A percentile compares a stretch with the other conserved stretches of the same genome.
These are phyloP conservation scores for Hedychridium roseum DNA, from an alignment of 2,888 invertebrate species.

Conservation along the genomic window DNA sequence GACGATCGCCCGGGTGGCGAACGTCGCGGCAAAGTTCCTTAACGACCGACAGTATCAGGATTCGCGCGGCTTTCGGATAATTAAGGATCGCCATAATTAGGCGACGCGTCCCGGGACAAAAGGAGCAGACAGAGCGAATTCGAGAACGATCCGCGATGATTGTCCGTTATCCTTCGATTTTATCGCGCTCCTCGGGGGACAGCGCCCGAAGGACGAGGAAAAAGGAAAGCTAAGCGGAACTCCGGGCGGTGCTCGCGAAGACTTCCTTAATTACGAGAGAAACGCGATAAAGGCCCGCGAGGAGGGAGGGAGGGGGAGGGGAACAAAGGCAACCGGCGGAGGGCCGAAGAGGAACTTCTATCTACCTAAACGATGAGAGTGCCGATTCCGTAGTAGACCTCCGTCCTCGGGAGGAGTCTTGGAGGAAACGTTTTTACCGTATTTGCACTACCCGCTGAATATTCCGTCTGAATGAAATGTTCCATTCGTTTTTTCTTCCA, in stretches of 20 bases:
- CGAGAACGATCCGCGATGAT: constrained; percentile 14
- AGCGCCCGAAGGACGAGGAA: constrained; percentile 18
- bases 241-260: constrained; percentile 8
- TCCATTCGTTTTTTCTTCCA: no score
- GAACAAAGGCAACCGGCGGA: no score
- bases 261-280: constrained; percentile 40
- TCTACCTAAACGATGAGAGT: constrained; percentile 29
- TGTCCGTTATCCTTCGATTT: constrained; percentile 16
- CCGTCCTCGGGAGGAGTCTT: constrained; percentile 18
- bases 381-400: no score
- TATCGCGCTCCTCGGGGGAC: constrained; percentile 3
- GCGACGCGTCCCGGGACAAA: background rate
- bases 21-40: no score
- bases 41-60: no score
- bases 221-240: constrained; percentile 20
- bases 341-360: no score
- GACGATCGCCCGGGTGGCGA: no score
- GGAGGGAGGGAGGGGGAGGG: constrained; percentile 13
- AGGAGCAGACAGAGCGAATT: constrained; percentile 4
- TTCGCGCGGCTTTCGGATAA: no score
- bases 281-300: constrained; percentile 27
- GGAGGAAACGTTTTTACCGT: constrained; percentile 24
- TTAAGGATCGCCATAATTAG: no score
- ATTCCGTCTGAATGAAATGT: no score
- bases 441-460: constrained; percentile 27